Base-by-base conservation (phyloP, 2,888 invertebrate species). In the Cerastoderma edule region DNA sequence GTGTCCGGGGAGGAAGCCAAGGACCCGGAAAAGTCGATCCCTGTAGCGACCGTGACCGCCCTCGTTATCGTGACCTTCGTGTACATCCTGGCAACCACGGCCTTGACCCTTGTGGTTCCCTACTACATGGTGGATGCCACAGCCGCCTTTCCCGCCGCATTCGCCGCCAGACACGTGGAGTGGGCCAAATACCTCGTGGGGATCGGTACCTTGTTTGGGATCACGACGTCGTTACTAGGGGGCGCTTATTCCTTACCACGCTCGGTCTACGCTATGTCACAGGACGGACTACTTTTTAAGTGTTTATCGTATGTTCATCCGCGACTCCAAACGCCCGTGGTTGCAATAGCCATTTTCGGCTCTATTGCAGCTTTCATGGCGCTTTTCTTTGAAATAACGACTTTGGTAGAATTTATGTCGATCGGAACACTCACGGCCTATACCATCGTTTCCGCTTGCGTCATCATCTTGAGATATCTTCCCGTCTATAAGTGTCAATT, bases 361-460 rank as follows among this genome's bases (percentile, higher is more conserved):
- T 54, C 85, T 5, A 22, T 91, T 5, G 85, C 92, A 16, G 89
- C 90, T 0, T 71, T 96, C 0, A 95, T 98, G 80, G 97, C 98
- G 4, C 93, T 98, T 50, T 92, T 97, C 46, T 96, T 98, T 89
- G 97, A 98, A 93, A 94, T 98, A 84, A 95, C 96, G 86, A 97
- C 97, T 85, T 94, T 98, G 53, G 97, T 98, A 0, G 97, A 98
- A 91, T 97, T 98, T 91, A 97, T 98, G 97, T 97, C 97, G 1
- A 98, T 98, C 0, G 98, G 98, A 90, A 97, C 97, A 0, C 96
- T 98, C 79, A 97, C 98, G 6, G 97, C 97, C 0, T 98, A 98
- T 91, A 97, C 97, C 1, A 97, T 98, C 80, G 98, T 98, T 2
- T 97, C 97, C 82, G 97, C 97, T 19, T 96, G 96, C 78, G 96